Percentiles rank a stretch among this genome's conserved stretches.
These are phyloP conservation scores for Paracyclopina nana DNA, from an alignment of 1,140 invertebrate genomes.

Conservation along the genomic window DNA sequence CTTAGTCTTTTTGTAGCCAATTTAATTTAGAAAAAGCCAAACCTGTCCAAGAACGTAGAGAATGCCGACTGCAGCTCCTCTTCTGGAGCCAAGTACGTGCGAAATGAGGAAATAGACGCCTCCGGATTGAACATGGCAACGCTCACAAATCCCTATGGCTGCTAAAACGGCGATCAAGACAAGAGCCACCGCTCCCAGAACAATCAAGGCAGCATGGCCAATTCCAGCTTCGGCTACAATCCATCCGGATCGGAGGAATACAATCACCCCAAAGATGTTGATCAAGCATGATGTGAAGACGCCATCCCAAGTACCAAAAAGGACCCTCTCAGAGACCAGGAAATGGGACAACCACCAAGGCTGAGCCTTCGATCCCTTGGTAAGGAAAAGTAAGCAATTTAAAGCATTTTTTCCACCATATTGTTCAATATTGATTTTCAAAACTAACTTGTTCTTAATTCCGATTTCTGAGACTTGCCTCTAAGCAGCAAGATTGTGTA, in stretches of 20 bases:
- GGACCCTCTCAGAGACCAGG: constrained; percentile 72
- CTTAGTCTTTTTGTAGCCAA: no score
- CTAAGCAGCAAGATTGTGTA: not conserved
- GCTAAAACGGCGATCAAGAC: constrained; percentile 74
- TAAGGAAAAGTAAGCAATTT: constrained; percentile 23
- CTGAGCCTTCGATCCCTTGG: constrained; percentile 38
- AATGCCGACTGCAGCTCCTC: constrained; percentile 73
- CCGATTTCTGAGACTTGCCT: constrained; percentile 6
- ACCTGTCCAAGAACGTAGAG: constrained; percentile 91
- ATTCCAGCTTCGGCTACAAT: constrained; percentile 87
- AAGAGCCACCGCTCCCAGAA: constrained; percentile 56
- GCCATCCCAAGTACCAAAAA: constrained; percentile 94
- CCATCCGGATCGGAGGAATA: constrained; percentile 87
- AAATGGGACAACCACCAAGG: constrained; percentile 85
- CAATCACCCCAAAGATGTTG: constrained; percentile 91
- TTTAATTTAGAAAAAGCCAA: constrained; percentile 23
- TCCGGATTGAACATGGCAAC: constrained; percentile 79
- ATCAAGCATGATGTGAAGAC: constrained; percentile 85
- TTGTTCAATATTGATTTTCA: not conserved
- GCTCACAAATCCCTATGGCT: constrained; percentile 83
- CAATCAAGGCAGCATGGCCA: constrained; percentile 61
- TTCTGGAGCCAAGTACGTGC: constrained; percentile 73
- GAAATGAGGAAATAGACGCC: constrained; percentile 87
- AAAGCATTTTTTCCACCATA: not conserved
- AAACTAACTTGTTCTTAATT: no score